These are phyloP conservation scores for Laupala kohalensis DNA, from an alignment of 1,140 invertebrate species.

Conservation along the genomic window DNA sequence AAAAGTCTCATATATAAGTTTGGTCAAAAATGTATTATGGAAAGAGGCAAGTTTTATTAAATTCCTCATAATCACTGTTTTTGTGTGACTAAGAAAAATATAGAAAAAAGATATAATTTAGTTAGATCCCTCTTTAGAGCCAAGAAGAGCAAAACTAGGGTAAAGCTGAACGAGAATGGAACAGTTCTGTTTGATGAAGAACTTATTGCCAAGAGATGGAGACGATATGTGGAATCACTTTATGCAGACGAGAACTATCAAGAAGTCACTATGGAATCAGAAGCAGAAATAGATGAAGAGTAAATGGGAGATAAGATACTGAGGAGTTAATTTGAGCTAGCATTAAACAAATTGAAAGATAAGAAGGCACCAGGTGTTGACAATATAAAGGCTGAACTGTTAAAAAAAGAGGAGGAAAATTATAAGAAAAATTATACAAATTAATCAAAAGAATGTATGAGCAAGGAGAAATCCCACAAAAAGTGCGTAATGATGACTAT, in stretches of 20 bases:
- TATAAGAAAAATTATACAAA: slow-evolving; percentile 4
- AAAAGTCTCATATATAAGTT: too few relatives aligned
- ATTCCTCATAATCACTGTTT: too few relatives aligned
- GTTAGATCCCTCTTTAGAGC: neutral
- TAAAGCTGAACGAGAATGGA: neutral
- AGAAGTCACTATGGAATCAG: too few relatives aligned
- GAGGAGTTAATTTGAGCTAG: slow-evolving; percentile 10
- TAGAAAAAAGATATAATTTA: neutral
- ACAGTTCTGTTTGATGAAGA: neutral
- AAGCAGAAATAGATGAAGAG: slow-evolving; percentile 1
- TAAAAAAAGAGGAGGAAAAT: slow-evolving; percentile 8
- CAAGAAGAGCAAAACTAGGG: neutral
- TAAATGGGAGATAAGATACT: neutral
- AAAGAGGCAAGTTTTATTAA: too few relatives aligned
- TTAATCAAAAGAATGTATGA: neutral
- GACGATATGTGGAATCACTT: slow-evolving; percentile 3
- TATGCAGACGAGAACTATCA: neutral
- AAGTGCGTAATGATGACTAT: neutral
- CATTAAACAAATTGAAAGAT: too few relatives aligned
- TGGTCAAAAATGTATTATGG: too few relatives aligned
- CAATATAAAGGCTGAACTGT: slow-evolving; percentile 9
- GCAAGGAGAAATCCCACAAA: neutral
- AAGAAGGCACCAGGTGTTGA: slow-evolving; percentile 12
- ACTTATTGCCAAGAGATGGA: neutral
- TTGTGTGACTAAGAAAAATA: too few relatives aligned